Evolutionary conservation across 2,888 invertebrate species (phyloP).

Genomic region (Chymomyza procnemis): DNA sequence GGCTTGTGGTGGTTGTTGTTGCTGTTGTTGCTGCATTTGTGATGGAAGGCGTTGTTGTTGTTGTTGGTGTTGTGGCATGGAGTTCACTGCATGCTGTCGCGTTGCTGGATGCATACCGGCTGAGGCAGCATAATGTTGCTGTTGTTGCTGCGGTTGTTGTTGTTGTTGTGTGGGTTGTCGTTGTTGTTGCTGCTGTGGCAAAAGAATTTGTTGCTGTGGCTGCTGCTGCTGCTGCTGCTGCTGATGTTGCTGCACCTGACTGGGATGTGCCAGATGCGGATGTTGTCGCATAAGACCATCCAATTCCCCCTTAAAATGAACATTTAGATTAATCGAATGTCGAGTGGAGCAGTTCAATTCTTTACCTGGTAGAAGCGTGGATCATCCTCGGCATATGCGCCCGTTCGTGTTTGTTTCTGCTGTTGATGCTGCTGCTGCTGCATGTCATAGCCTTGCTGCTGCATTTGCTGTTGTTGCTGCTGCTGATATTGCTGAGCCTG

Average conservation of each 20-base stretch:
- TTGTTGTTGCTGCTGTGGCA: constrained; percentile 81
- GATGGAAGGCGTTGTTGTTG: constrained; percentile 45
- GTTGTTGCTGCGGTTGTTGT: constrained; percentile 78
- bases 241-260: constrained; percentile 80
- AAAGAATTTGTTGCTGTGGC: constrained; percentile 76
- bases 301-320: constrained; percentile 82
- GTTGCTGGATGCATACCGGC: constrained; percentile 37
- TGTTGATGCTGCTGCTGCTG: constrained; percentile 60
- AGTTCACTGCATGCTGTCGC: constrained; percentile 37
- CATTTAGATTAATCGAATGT: not conserved
- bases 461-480: constrained; percentile 64
- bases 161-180: constrained; percentile 84
- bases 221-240: too few relatives aligned
- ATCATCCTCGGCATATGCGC: constrained; percentile 82
- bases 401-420: constrained; percentile 55
- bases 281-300: constrained; percentile 89
- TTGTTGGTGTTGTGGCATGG: constrained; percentile 42
- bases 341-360: not conserved
- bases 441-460: constrained; percentile 75
- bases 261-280: constrained; percentile 85
- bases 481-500: constrained; percentile 57
- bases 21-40: constrained; percentile 41
- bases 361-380: constrained; percentile 81
- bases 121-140: constrained; percentile 41
- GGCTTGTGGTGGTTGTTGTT: constrained; percentile 24